Percentiles rank a stretch among this genome's conserved stretches.
Evolutionary conservation across 2,888 invertebrate species (phyloP).

Genomic region (Metallyticus violacea): DNA sequence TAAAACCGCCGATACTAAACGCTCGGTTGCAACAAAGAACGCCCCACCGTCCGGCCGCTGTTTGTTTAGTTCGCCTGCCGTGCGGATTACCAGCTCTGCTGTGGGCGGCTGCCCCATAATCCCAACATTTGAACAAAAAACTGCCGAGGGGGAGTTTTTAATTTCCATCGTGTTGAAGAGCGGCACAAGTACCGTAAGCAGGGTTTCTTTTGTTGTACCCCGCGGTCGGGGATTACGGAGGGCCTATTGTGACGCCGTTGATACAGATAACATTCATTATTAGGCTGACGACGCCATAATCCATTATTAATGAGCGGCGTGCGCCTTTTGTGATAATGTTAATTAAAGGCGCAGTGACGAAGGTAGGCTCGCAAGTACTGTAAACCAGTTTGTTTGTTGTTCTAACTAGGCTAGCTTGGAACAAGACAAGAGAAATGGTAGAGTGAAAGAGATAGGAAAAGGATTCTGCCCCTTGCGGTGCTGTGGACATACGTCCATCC

Average conservation of each 20-base stretch:
- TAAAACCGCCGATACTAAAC: no score
- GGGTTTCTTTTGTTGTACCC: background rate
- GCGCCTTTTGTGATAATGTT: no score
- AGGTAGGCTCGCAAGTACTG: background rate
- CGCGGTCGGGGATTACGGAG: background rate
- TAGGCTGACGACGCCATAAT: background rate
- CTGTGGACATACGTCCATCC: constrained; percentile 15
- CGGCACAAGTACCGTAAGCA: background rate
- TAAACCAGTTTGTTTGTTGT: no score
- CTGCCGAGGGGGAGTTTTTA: background rate
- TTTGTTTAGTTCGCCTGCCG: background rate
- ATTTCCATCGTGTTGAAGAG: background rate
- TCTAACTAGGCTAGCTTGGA: no score
- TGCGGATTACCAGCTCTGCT: background rate
- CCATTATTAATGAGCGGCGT: background rate
- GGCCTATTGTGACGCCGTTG: no score
- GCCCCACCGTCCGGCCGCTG: no score
- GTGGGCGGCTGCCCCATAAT: background rate
- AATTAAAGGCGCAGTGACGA: background rate
- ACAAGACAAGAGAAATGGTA: background rate
- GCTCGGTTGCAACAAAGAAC: no score
- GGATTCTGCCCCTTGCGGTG: constrained; percentile 6
- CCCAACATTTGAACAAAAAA: background rate
- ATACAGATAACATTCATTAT: no score
- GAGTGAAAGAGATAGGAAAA: no score